Base-by-base conservation (phyloP, 64 coral and sea anemone genomes). In the Acropora yongei region DNA sequence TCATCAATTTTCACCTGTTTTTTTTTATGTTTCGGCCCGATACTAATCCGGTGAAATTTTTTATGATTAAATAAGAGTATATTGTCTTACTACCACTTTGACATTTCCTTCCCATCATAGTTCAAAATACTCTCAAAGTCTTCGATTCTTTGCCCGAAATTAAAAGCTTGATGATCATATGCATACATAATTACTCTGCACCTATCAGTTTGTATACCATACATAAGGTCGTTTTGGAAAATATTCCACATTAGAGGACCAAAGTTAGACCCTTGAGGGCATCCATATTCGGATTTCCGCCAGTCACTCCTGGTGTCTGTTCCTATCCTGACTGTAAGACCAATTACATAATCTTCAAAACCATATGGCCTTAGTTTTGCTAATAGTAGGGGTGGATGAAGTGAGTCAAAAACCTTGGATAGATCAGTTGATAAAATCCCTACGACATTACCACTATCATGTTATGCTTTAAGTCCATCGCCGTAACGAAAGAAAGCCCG, bases 371-470 rank as follows among this genome's bases (percentile, higher is more conserved):
- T 3, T 55, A 55, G 50, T 55, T 55, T 55, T 55, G 50, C 50
- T 8, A 55, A 8, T 4, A 55, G 8, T 55, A 55, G 50, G 50
- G 50, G 67, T 20, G 67, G 67, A 69, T 69, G 67, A 13, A 69
- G 67, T 17, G 67, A 69, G 67, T 69, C 67, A 69, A 69, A 69
- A 6, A 17, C 13, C 12, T 69, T 69, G 67, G 67, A 69, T 69
- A 69, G n/a, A 69, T 69, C 67, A 16, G 67, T 69, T 69, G 67
- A 69, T 69, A 69, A 69, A 17, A 69, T 69, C 67, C 67, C 67
- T 18, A 69, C n/a, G n/a, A n/a, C n/a, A n/a, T n/a, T n/a, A n/a
- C n/a, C n/a, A n/a, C n/a, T n/a, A n/a, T n/a, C n/a, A n/a, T n/a
- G n/a, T n/a, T n/a, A n/a, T n/a, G n/a, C n/a, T n/a, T n/a, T n/a